Conservation (phyloP, 2,888 invertebrate species). For the Apodemia zela region DNA sequence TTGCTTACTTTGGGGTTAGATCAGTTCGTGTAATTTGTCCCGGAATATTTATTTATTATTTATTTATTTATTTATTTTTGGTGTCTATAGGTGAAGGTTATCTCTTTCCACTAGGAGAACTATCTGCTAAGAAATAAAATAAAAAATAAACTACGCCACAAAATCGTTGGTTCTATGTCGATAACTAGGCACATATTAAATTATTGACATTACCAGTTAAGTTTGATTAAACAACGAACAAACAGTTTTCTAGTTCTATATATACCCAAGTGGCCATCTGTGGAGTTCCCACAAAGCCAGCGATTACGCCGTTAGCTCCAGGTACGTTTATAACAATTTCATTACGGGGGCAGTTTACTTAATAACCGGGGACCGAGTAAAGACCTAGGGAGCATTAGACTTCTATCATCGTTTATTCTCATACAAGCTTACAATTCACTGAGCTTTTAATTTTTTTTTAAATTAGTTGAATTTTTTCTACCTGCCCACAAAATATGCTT, state of each 20-base stretch:
- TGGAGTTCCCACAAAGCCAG: conserved; percentile 48
- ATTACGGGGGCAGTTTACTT: conserved; percentile 51
- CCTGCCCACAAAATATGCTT: background rate
- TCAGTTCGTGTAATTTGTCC: too few species aligned
- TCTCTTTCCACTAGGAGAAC: too few species aligned
- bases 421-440: background rate
- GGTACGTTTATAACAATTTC: conserved; percentile 59
- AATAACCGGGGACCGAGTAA: conserved; percentile 37
- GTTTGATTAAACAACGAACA: conserved; percentile 2
- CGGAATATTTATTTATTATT: too few species aligned
- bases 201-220: background rate
- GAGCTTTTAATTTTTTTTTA: too few species aligned
- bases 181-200: too few species aligned
- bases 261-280: conserved; percentile 41
- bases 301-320: conserved; percentile 47
- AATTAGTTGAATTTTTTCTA: background rate
- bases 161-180: too few species aligned
- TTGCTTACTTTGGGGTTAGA: too few species aligned
- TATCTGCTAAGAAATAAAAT: too few species aligned
- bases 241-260: background rate
- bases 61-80: too few species aligned
- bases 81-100: too few species aligned
- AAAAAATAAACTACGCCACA: too few species aligned
- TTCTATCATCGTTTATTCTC: conserved; percentile 12
- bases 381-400: conserved; percentile 11